A percentile compares a stretch with the other conserved stretches of the same genome.
Evolutionary conservation across 1,140 invertebrate species (phyloP).

Genomic region (Calliopsis andreniformis): DNA sequence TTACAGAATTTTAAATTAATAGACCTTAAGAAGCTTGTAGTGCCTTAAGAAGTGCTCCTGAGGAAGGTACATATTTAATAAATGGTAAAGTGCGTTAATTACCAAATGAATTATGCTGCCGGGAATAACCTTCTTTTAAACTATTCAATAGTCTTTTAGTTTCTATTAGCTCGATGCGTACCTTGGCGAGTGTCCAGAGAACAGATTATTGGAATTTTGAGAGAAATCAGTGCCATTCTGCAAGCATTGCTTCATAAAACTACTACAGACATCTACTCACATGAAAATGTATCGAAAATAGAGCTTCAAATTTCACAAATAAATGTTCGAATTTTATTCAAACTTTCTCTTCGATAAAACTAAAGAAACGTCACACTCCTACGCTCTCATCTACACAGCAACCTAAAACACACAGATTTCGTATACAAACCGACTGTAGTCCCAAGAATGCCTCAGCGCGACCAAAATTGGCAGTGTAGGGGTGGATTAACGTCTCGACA

Average conservation of each 20-base stretch:
- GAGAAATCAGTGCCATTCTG: background rate
- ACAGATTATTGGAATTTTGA: background rate
- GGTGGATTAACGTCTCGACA: too few species aligned
- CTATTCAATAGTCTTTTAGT: conserved; percentile 26
- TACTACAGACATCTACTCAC: too few species aligned
- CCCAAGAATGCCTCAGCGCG: too few species aligned
- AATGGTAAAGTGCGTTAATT: background rate
- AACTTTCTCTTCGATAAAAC: too few species aligned
- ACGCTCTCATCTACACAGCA: too few species aligned
- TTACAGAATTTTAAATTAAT: background rate
- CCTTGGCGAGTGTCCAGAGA: conserved; percentile 46
- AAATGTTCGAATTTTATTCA: too few species aligned
- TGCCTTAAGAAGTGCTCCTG: background rate
- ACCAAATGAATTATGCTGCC: conserved; percentile 5
- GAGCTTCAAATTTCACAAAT: too few species aligned
- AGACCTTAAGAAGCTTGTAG: background rate
- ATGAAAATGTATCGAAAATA: too few species aligned
- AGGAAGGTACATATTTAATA: background rate
- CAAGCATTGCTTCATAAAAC: background rate
- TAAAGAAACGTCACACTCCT: too few species aligned
- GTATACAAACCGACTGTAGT: too few species aligned
- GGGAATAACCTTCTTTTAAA: conserved; percentile 31
- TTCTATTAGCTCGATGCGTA: conserved; percentile 38
- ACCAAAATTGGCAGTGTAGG: too few species aligned
- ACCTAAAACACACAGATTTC: too few species aligned